Evolutionary conservation across 2,797 vertebrate species (phyloP).

Genomic region (Nothura maculosa): DNA sequence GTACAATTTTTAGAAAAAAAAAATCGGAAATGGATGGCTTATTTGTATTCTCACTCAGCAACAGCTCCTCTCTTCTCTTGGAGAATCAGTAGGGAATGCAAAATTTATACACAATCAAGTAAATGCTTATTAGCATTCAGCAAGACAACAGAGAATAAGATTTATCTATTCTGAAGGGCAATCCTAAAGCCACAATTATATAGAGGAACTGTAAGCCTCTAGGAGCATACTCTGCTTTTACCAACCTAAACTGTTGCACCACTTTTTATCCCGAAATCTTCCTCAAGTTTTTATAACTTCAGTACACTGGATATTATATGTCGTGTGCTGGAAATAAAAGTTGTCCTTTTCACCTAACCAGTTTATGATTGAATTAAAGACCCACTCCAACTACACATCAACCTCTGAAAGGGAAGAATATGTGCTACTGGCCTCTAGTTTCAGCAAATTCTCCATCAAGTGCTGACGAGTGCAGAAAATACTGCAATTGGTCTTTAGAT

Average conservation of each 20-base stretch:
- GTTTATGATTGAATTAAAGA: background rate
- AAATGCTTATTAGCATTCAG: constrained; percentile 5
- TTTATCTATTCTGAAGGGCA: background rate
- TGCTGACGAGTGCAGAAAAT: background rate
- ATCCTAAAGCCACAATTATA: background rate
- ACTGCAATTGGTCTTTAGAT: background rate
- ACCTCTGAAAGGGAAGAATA: background rate
- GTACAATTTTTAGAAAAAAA: background rate
- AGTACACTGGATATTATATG: background rate
- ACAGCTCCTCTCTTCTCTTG: background rate
- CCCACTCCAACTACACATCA: background rate
- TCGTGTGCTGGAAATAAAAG: background rate
- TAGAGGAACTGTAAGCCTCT: background rate
- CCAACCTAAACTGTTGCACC: background rate
- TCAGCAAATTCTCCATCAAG: background rate
- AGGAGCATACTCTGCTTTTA: background rate
- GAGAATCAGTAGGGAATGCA: background rate
- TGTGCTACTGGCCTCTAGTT: background rate
- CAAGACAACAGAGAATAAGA: background rate
- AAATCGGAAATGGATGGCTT: background rate
- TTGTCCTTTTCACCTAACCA: background rate
- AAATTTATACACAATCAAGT: background rate
- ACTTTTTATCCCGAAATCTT: background rate
- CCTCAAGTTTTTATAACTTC: background rate
- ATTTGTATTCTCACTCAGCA: background rate